Evolutionary conservation across 2,113 vertebrate species (phyloP).

Genomic region (Drymodes brunneopygia): DNA sequence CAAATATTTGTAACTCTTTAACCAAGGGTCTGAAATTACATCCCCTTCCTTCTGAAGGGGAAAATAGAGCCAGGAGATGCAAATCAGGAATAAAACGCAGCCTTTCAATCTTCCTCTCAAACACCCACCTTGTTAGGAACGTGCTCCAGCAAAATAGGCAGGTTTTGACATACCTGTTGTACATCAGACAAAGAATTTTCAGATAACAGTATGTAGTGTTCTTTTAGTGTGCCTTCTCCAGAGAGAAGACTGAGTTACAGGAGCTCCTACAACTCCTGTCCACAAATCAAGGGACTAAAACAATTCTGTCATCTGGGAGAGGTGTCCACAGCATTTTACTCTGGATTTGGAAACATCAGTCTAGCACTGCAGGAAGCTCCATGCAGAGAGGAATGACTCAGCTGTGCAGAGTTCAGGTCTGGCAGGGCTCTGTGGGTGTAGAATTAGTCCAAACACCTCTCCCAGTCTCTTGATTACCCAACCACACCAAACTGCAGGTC

Average conservation of each 20-base stretch:
- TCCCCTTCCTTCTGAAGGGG: background rate
- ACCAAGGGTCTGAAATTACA: constrained; percentile 29
- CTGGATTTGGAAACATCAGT: background rate
- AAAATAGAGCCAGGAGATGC: background rate
- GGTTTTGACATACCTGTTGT: background rate
- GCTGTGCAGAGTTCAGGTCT: background rate
- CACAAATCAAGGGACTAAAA: background rate
- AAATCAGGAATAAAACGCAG: background rate
- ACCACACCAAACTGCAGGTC: background rate
- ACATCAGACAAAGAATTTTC: background rate
- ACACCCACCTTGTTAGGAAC: background rate
- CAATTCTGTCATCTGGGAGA: background rate
- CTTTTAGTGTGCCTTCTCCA: background rate
- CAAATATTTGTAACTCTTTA: constrained; percentile 19
- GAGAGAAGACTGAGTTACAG: background rate
- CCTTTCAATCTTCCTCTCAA: background rate
- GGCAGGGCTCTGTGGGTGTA: background rate
- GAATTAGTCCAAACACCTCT: background rate
- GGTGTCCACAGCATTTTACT: background rate
- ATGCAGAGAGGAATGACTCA: background rate
- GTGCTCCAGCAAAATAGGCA: background rate
- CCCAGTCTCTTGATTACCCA: background rate
- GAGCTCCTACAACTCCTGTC: background rate
- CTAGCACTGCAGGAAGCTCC: background rate
- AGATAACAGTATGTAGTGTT: background rate